Percentiles rank a stretch among this genome's conserved stretches.
phyloP scores from a whole-genome alignment of 2,113 vertebrate species.

The Pipra filicauda region DNA sequence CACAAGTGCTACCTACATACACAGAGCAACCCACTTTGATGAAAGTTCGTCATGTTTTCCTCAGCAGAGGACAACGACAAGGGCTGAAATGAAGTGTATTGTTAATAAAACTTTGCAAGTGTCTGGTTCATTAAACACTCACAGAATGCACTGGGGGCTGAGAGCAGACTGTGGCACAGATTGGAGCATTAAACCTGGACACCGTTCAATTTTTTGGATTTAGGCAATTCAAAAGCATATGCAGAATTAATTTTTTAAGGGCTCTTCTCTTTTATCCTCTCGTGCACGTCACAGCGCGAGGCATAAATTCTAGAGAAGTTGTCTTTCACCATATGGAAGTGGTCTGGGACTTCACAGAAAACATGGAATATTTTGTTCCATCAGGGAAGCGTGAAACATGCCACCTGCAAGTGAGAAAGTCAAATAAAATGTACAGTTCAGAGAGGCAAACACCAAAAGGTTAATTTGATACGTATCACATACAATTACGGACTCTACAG shows the following conservation, averaged over 20 bases:
- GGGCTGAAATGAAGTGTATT: background rate
- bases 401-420: conserved; percentile 51
- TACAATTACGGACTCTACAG: conserved; percentile 24
- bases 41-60: background rate
- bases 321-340: background rate
- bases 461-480: conserved; percentile 47
- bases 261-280: background rate
- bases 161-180: background rate
- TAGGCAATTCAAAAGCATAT: background rate
- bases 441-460: conserved; percentile 17
- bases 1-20: background rate
- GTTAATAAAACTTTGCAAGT: background rate
- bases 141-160: background rate
- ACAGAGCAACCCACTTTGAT: background rate
- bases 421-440: conserved; percentile 8
- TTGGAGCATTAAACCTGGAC: background rate
- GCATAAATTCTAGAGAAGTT: background rate
- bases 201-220: background rate
- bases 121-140: background rate
- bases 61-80: background rate
- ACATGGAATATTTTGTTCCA: background rate
- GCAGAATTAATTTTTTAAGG: background rate
- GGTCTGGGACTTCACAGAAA: background rate
- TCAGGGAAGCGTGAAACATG: background rate
- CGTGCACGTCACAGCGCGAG: background rate